Percentiles rank a stretch among this genome's conserved stretches.
These are phyloP conservation scores for Oostethus manadensis DNA, from an alignment of 2,113 vertebrate species.

Conservation along the genomic window DNA sequence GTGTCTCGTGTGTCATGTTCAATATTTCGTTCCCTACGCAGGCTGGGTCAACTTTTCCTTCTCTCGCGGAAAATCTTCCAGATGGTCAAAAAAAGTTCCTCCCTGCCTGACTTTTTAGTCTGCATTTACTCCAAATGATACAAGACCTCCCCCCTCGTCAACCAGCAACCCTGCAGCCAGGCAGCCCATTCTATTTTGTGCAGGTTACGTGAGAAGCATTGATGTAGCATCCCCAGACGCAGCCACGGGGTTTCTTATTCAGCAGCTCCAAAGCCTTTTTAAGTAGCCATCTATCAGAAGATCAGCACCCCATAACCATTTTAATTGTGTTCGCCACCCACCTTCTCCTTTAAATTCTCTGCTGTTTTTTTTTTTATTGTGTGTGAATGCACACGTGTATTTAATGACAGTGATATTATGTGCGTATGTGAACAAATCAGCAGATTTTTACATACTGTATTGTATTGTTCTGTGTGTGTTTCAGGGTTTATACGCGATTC, in stretches of 20 bases:
- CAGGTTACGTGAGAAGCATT: conserved; percentile 62
- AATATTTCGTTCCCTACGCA: no score
- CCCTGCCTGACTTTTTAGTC: conserved; percentile 5
- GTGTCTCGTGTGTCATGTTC: no score
- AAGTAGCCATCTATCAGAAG: conserved; percentile 66
- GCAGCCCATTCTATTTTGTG: conserved; percentile 51
- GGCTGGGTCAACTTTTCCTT: conserved; percentile 2
- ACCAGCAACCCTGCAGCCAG: conserved; percentile 18
- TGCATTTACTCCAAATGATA: conserved; percentile 63
- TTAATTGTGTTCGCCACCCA: conserved; percentile 56
- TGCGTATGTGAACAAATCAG: no score
- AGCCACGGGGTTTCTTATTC: conserved; percentile 55
- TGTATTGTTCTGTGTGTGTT: no score
- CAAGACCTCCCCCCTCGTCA: conserved; percentile 3
- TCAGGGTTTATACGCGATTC: no score
- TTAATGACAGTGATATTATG: no score
- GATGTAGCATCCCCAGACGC: conserved; percentile 49
- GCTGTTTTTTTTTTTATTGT: conserved; percentile 27
- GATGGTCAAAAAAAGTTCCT: not conserved
- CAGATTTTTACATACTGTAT: no score
- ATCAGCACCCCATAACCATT: conserved; percentile 57
- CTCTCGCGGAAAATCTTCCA: not conserved
- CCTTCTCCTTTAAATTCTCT: conserved; percentile 48
- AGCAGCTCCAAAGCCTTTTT: conserved; percentile 44
- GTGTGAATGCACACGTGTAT: not conserved